Conservation (phyloP, 2,888 invertebrate genomes). For the Andrena camellia region DNA sequence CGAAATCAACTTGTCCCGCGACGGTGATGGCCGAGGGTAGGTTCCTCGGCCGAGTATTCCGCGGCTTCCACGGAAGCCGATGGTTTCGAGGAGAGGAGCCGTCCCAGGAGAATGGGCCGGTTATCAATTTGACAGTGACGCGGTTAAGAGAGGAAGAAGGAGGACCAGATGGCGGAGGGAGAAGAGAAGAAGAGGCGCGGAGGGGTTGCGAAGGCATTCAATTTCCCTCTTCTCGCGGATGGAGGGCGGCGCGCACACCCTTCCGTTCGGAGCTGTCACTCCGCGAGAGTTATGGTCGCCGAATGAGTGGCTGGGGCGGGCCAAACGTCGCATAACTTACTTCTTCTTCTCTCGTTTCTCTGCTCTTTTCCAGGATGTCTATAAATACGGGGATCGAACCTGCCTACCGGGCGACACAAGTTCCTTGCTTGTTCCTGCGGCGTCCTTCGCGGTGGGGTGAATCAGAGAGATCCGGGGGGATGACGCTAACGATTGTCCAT, state of each 20-base stretch:
- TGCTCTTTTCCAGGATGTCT: conserved; percentile 82
- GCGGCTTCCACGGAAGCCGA: conserved; percentile 59
- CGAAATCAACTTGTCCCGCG: conserved; percentile 47
- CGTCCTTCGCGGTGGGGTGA: conserved; percentile 20
- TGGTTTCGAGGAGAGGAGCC: conserved; percentile 60
- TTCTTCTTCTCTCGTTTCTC: conserved; percentile 71
- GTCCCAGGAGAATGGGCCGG: conserved; percentile 70
- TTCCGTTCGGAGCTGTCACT: conserved; percentile 84
- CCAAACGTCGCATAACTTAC: conserved; percentile 85
- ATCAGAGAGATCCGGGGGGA: background rate
- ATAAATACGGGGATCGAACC: conserved; percentile 78
- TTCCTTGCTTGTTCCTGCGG: conserved; percentile 53
- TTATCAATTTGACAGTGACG: conserved; percentile 83
- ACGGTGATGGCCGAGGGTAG: conserved; percentile 8
- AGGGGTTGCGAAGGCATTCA: conserved; percentile 77
- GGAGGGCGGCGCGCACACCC: conserved; percentile 78
- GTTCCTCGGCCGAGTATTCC: conserved; percentile 41
- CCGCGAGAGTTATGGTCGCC: conserved; percentile 82
- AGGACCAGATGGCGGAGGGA: conserved; percentile 38
- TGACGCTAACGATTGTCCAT: conserved; percentile 31
- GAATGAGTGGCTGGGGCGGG: conserved; percentile 85
- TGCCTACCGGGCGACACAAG: conserved; percentile 54
- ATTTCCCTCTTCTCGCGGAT: conserved; percentile 77
- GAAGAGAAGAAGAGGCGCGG: conserved; percentile 40
- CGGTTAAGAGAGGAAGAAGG: conserved; percentile 64